Evolutionary conservation across 2,113 vertebrate genomes (phyloP).

Genomic region (Prinia subflava): DNA sequence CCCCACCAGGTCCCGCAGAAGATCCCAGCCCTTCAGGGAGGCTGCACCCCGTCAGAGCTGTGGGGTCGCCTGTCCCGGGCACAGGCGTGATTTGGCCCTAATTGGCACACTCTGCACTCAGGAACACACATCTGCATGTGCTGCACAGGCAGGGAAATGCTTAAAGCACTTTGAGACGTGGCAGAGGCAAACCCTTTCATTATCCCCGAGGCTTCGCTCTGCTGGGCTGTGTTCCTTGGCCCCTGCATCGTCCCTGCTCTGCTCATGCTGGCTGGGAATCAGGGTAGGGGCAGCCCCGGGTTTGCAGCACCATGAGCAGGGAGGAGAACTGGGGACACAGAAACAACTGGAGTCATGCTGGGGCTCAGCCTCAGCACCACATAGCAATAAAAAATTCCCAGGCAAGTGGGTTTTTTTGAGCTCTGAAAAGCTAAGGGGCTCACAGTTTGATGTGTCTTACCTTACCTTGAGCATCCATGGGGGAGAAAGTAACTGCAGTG

Average conservation of each 20-base stretch:
- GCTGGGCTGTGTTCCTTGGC: not conserved
- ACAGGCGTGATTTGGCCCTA: not conserved
- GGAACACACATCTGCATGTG: not conserved
- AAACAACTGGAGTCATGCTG: not conserved
- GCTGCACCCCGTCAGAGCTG: not conserved
- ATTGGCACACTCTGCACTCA: fast-evolving
- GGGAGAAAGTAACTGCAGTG: too few species aligned
- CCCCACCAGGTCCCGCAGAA: not conserved
- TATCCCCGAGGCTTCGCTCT: not conserved
- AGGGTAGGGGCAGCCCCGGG: fast-evolving
- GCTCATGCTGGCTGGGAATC: fast-evolving
- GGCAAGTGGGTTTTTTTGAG: fast-evolving
- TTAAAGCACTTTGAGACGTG: not conserved
- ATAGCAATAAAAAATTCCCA: not conserved
- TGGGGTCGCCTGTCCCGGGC: not conserved
- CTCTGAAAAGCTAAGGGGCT: not conserved
- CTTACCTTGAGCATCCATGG: not conserved
- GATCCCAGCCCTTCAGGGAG: not conserved
- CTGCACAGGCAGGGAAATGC: not conserved
- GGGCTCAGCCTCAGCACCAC: not conserved
- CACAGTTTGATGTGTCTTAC: not conserved
- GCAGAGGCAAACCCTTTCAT: not conserved
- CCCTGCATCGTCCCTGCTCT: not conserved
- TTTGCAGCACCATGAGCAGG: not conserved
- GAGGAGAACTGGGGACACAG: not conserved